Conservation (phyloP, 2,888 invertebrate species). For the Salticus scenicus region DNA sequence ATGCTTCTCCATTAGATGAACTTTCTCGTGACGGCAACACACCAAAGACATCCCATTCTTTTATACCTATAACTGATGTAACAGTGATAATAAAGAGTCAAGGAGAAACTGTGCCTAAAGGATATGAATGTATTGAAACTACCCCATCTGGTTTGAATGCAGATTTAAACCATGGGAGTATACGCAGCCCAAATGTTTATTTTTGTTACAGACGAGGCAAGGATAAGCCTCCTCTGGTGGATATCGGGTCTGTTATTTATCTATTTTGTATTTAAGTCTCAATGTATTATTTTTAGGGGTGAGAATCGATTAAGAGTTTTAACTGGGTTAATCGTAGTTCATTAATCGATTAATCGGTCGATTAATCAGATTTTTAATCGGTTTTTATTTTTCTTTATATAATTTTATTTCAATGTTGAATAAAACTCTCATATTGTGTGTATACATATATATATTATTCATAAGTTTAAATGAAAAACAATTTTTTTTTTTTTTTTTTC, state of each 20-base stretch:
- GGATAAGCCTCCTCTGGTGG: slow-evolving; percentile 96
- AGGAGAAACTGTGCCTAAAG: slow-evolving; percentile 89
- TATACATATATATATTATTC: no score
- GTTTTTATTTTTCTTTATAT: no score
- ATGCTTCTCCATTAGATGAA: slow-evolving; percentile 81
- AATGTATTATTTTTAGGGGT: no score
- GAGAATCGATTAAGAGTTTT: no score
- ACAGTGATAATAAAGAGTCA: slow-evolving; percentile 91
- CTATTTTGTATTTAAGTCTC: no score
- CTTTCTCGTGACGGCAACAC: slow-evolving; percentile 81
- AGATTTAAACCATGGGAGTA: slow-evolving; percentile 97
- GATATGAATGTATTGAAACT: slow-evolving; percentile 83
- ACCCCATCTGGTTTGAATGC: slow-evolving; percentile 90
- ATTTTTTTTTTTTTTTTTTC: no score
- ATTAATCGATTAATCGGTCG: no score
- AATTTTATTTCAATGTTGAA: no score
- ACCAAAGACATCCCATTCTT: slow-evolving; percentile 86
- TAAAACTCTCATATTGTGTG: no score
- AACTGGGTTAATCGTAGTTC: no score
- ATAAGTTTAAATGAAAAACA: no score
- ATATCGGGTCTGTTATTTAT: slow-evolving; percentile 87
- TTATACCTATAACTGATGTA: slow-evolving; percentile 97
- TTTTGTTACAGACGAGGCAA: slow-evolving; percentile 93
- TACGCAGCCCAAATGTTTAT: slow-evolving; percentile 93
- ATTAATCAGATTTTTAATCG: no score